phyloP scores from a whole-genome alignment of 2,113 vertebrate genomes.

The Camelus dromedarius region DNA sequence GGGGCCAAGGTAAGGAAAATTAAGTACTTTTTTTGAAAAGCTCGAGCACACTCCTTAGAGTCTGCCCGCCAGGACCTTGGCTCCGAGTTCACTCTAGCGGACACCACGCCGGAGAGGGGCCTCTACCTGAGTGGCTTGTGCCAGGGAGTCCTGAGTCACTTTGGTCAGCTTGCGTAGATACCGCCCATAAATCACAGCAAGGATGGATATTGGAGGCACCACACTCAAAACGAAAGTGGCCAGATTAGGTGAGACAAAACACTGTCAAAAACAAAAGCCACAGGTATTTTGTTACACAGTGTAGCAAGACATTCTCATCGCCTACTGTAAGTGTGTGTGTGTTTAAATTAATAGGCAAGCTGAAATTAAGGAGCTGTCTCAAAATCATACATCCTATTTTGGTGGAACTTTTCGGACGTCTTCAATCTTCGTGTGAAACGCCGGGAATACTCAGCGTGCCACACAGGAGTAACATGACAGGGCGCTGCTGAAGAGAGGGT shows the following conservation, averaged over 20 bases:
- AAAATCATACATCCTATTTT: not conserved
- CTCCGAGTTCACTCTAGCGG: not conserved
- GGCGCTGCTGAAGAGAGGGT: not conserved
- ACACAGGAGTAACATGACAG: not conserved
- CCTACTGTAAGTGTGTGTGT: fast-evolving
- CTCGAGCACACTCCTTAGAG: too few relatives aligned
- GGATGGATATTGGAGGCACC: constrained; percentile 92
- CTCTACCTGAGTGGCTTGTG: constrained; percentile 95
- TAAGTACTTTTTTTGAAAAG: not conserved
- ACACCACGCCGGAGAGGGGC: fast-evolving
- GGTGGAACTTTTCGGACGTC: not conserved
- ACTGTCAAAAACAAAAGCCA: constrained; percentile 86
- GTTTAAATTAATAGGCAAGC: not conserved
- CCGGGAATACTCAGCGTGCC: fast-evolving
- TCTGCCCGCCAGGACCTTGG: not conserved
- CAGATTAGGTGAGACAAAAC: constrained; percentile 95
- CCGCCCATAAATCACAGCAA: constrained; percentile 94
- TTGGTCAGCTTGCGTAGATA: constrained; percentile 95
- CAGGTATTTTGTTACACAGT: constrained; percentile 1
- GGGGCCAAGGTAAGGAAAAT: not conserved
- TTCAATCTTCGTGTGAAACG: not conserved
- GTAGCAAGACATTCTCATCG: not conserved
- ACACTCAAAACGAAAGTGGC: constrained; percentile 95
- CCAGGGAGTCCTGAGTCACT: constrained; percentile 95
- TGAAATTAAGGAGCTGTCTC: not conserved